phyloP scores from a whole-genome alignment of 1,140 invertebrate species.

The Dreissena rostriformis region DNA sequence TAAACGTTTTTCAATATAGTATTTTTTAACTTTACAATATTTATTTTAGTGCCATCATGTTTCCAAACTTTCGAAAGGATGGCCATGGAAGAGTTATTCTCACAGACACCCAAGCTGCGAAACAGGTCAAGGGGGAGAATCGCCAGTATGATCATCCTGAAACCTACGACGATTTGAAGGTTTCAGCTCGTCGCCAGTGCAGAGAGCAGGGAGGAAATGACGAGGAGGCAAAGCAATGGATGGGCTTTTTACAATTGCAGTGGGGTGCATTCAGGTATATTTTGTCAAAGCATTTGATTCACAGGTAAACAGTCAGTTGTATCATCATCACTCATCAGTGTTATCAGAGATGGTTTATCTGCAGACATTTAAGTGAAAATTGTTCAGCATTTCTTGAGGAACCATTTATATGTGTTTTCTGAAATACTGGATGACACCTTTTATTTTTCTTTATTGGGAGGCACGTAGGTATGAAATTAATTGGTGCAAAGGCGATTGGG shows the following conservation, averaged over 20 bases:
- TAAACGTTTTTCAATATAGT: too few relatives aligned
- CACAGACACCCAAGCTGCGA: constrained; percentile 11
- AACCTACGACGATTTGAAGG: background rate
- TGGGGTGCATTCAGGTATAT: constrained; percentile 38
- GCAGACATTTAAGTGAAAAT: background rate
- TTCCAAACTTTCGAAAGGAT: constrained; percentile 27
- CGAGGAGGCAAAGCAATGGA: constrained; percentile 27
- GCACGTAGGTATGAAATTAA: too few relatives aligned
- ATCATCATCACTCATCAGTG: background rate
- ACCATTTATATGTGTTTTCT: background rate
- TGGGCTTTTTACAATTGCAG: constrained; percentile 29
- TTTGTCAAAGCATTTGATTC: too few relatives aligned
- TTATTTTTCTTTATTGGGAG: too few relatives aligned
- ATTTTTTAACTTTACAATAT: too few relatives aligned
- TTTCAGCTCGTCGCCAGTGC: constrained; percentile 12
- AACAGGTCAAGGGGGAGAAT: constrained; percentile 26
- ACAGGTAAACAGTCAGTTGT: too few relatives aligned
- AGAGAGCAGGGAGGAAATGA: constrained; percentile 32
- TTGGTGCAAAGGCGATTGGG: too few relatives aligned
- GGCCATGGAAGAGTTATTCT: constrained; percentile 13
- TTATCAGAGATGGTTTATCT: background rate
- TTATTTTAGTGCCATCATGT: constrained; percentile 21
- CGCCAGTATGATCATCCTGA: constrained; percentile 21
- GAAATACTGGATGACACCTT: too few relatives aligned
- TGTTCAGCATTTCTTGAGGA: constrained; percentile 2